A percentile compares a stretch with the other conserved stretches of the same genome.
These are phyloP conservation scores for Sceloporus undulatus DNA, from an alignment of 2,113 vertebrate species.

Conservation along the genomic window DNA sequence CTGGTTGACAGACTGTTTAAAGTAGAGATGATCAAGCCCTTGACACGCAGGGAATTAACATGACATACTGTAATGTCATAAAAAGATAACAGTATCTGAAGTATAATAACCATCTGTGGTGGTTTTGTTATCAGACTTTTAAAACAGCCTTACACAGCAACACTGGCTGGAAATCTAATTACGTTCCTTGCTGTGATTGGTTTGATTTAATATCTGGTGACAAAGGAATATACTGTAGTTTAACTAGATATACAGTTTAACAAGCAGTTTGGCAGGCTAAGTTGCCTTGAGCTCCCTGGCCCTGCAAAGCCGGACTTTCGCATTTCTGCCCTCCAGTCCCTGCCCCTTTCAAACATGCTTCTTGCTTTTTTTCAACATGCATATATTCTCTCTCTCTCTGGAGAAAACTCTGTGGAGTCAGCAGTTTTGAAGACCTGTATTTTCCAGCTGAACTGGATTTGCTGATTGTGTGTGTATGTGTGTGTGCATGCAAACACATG, in stretches of 20 bases:
- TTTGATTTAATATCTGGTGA: not conserved
- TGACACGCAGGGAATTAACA: not conserved
- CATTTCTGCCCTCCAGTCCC: not conserved
- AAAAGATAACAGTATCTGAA: not conserved
- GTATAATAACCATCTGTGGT: not conserved
- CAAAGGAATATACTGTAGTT: not conserved
- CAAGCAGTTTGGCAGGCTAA: not conserved
- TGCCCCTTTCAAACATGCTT: not conserved
- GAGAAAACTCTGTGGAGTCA: not conserved
- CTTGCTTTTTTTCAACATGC: not conserved
- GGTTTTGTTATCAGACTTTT: not conserved
- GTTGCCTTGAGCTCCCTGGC: not conserved
- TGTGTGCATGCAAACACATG: not conserved
- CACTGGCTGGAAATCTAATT: not conserved
- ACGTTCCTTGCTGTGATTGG: not conserved
- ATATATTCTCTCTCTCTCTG: not conserved
- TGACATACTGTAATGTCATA: not conserved
- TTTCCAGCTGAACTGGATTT: not conserved
- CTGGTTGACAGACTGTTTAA: not conserved
- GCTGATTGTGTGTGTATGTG: not conserved
- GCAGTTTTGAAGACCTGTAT: conserved; percentile 1
- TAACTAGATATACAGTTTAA: not conserved
- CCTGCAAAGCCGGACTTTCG: not conserved
- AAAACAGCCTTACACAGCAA: not conserved
- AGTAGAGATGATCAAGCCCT: not conserved